These are phyloP conservation scores for Micrasema longulum DNA, from an alignment of 1,140 invertebrate species.

Conservation along the genomic window DNA sequence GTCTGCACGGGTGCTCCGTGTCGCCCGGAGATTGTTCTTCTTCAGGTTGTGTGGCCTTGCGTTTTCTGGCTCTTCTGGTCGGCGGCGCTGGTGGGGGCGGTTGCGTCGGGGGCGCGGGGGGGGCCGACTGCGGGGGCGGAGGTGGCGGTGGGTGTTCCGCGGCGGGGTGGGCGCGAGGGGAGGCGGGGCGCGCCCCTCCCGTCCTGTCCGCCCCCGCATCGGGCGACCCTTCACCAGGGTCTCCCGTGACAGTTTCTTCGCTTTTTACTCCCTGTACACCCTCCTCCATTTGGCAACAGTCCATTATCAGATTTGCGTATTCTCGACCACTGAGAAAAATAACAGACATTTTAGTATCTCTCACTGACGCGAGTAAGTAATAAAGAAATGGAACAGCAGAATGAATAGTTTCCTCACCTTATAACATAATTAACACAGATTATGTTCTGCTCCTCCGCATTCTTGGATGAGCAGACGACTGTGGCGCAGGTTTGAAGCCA, in stretches of 20 bases:
- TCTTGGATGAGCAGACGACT: constrained; percentile 94
- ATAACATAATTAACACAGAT: constrained; percentile 97
- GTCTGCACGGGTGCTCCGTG: constrained; percentile 64
- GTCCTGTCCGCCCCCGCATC: constrained; percentile 83
- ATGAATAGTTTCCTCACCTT: constrained; percentile 72
- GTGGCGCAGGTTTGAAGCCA: constrained; percentile 98
- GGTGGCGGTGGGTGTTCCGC: constrained; percentile 59
- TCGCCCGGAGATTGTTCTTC: constrained; percentile 53
- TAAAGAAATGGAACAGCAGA: background rate
- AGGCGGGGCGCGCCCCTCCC: constrained; percentile 64
- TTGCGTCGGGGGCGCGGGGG: constrained; percentile 62
- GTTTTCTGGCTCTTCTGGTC: constrained; percentile 60
- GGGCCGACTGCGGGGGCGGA: constrained; percentile 59
- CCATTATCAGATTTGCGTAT: constrained; percentile 91
- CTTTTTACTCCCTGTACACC: constrained; percentile 81
- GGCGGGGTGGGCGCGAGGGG: constrained; percentile 60
- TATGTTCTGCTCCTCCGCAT: constrained; percentile 94
- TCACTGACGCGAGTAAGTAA: too few species aligned
- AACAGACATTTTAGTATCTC: background rate
- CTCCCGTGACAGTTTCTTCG: constrained; percentile 79
- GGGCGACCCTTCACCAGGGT: constrained; percentile 85
- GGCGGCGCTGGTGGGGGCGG: constrained; percentile 62
- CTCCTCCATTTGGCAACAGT: constrained; percentile 90
- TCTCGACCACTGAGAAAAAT: constrained; percentile 80
- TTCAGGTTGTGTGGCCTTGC: constrained; percentile 58